A percentile compares a stretch with the other conserved stretches of the same genome.
phyloP scores from a whole-genome alignment of 1,140 invertebrate species.

The Amphibalanus amphitrite region DNA sequence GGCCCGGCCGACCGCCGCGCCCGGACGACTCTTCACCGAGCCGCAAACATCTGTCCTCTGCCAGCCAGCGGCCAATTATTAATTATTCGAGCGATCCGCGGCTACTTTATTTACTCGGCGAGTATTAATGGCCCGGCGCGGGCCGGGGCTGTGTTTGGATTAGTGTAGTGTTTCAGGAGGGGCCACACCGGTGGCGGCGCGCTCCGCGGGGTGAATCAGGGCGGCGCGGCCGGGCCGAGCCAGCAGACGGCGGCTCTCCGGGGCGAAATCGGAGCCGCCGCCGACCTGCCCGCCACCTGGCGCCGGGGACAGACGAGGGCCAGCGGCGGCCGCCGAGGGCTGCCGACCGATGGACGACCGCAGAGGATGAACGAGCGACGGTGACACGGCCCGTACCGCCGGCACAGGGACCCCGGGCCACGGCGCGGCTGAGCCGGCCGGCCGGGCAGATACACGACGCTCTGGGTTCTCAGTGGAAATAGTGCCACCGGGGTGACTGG shows the following conservation, averaged over 20 bases:
- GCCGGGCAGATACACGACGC: too few relatives aligned
- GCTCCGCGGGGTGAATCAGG: background rate
- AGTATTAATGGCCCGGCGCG: background rate
- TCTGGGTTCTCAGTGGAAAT: too few relatives aligned
- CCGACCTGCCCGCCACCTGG: background rate
- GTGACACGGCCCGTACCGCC: too few relatives aligned
- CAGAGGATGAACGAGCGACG: too few relatives aligned
- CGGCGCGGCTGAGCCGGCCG: too few relatives aligned
- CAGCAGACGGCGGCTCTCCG: background rate
- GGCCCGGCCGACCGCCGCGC: too few relatives aligned
- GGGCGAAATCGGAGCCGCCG: background rate
- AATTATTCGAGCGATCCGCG: background rate
- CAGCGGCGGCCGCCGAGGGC: background rate
- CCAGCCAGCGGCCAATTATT: background rate
- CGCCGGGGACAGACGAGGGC: background rate
- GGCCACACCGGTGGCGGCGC: background rate
- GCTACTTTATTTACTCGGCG: background rate
- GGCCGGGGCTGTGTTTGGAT: background rate
- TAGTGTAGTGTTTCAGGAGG: background rate
- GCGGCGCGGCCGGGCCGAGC: too few relatives aligned
- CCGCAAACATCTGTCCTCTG: background rate
- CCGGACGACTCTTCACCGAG: background rate
- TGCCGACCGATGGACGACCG: background rate
- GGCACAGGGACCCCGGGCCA: too few relatives aligned
- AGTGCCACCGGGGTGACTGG: too few relatives aligned